A percentile compares a stretch with the other conserved stretches of the same genome.
phyloP scores from a whole-genome alignment of 2,797 vertebrate genomes.

The Silurus lanzhouensis region DNA sequence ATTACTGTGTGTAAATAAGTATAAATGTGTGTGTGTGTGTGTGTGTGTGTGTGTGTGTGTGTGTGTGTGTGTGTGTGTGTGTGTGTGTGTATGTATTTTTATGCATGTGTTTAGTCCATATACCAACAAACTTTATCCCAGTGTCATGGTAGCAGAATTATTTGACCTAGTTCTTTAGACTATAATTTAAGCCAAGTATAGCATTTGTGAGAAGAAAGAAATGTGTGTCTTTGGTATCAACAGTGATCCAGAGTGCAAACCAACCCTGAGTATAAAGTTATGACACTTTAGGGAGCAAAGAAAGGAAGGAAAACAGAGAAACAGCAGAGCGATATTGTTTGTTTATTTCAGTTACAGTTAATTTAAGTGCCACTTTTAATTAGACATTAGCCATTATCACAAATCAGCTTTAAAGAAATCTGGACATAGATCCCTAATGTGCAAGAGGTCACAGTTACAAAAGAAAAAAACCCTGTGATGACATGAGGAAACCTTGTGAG shows the following conservation, averaged over 20 bases:
- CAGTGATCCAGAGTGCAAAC: constrained; percentile 35
- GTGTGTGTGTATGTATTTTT: too few species aligned
- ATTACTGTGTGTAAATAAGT: constrained; percentile 42
- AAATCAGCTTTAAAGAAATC: constrained; percentile 1
- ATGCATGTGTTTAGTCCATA: neutral
- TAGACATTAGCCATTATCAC: neutral
- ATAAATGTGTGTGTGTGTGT: constrained; percentile 36
- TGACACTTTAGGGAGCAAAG: neutral
- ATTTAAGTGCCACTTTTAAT: neutral
- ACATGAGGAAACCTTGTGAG: neutral
- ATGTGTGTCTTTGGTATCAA: constrained; percentile 26
- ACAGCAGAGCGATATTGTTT: neutral
- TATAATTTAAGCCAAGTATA: constrained; percentile 46
- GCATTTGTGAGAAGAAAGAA: neutral
- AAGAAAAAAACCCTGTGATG: neutral
- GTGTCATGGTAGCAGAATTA: constrained; percentile 50
- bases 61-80: constrained; percentile 31
- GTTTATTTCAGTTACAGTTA: neutral
- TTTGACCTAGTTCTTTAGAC: constrained; percentile 58
- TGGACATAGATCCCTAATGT: neutral
- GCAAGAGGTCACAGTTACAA: neutral
- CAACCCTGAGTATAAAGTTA: constrained; percentile 23
- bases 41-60: constrained; percentile 16
- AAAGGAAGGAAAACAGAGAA: neutral
- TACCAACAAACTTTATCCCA: constrained; percentile 41